Evolutionary conservation across 2,797 vertebrate species (phyloP).

Genomic region (Pteronotus mesoamericanus): DNA sequence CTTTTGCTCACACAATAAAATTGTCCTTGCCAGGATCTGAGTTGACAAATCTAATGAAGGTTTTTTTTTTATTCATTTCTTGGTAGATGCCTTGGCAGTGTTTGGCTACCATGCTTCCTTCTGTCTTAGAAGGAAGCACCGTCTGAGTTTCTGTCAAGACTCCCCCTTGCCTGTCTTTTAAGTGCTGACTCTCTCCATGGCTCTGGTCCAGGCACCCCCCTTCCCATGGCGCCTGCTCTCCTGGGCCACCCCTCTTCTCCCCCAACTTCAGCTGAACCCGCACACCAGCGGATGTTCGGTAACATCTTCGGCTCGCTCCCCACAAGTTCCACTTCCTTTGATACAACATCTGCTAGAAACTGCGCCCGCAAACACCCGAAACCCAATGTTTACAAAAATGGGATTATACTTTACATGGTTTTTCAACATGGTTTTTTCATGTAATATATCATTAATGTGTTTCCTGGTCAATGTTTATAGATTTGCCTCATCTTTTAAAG

Average conservation of each 20-base stretch:
- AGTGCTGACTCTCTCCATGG: not conserved
- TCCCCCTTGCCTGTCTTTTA: not conserved
- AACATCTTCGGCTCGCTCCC: not conserved
- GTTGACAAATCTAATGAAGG: not conserved
- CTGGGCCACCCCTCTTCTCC: not conserved
- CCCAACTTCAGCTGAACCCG: not conserved
- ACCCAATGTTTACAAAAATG: not conserved
- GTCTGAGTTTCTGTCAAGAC: not conserved
- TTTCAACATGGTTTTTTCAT: not conserved
- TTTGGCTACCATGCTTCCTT: not conserved
- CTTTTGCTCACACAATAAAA: not conserved
- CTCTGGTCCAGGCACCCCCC: not conserved
- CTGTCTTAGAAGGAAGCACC: not conserved
- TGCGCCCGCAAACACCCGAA: not conserved
- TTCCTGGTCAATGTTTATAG: not conserved
- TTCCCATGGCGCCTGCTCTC: not conserved
- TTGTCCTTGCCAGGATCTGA: not conserved
- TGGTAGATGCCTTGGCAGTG: not conserved
- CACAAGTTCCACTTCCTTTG: not conserved
- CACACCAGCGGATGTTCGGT: rapidly evolving
- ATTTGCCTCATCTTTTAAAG: not conserved
- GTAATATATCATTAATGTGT: not conserved
- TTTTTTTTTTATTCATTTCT: not conserved
- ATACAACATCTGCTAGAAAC: not conserved
- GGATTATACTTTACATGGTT: not conserved